Evolutionary conservation across 2,888 invertebrate genomes (phyloP), one percentile per base, ranked within the genome.

Genomic region (Alloscopus bannaensis): DNA sequence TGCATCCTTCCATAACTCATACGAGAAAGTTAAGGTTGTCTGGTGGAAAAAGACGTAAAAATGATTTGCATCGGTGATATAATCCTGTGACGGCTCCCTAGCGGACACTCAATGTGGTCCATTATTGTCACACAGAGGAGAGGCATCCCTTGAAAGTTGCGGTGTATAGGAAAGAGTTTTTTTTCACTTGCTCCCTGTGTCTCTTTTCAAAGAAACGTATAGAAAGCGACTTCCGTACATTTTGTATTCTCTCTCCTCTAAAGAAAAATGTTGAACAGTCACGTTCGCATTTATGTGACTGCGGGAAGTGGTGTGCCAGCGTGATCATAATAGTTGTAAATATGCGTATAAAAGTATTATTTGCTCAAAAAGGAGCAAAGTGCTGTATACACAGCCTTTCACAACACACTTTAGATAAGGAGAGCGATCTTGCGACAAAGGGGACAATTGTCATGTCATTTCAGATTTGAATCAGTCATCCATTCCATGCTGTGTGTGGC

Each of bases 41-140:
- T n/a, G 40, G 47, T 42, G 29, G 28, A 73, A 69, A 76, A 66
- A 62, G 70, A 77, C 77, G 77, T 77, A 69, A 69, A 77, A 68
- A 77, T 77, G 77, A 77, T 77, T 77, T 77, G 77, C 77, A 77
- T 77, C 62, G 77, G 69, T 69, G 69, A 69, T 77, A 62, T 64
- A 66, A 69, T 76, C 50, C 68, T 28, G 64, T 72, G 72, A 72
- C 72, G 72, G 72, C 64, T 72, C 72, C 72, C 72, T 16, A 72
- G 64, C 72, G 72, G 72, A 72, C 72, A 52, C 64, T 72, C 72
- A 72, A 72, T 72, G 72, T 72, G 72, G 72, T 72, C 72, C 52
- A 64, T 72, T 72, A 72, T 72, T 72, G 72, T 72, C 72, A 72
- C 72, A 72, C 72, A 29, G n/a, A 55, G 55, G 8, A 8, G 55